Conservation (phyloP, 1,140 invertebrate species). For the Drosophila yakuba region DNA sequence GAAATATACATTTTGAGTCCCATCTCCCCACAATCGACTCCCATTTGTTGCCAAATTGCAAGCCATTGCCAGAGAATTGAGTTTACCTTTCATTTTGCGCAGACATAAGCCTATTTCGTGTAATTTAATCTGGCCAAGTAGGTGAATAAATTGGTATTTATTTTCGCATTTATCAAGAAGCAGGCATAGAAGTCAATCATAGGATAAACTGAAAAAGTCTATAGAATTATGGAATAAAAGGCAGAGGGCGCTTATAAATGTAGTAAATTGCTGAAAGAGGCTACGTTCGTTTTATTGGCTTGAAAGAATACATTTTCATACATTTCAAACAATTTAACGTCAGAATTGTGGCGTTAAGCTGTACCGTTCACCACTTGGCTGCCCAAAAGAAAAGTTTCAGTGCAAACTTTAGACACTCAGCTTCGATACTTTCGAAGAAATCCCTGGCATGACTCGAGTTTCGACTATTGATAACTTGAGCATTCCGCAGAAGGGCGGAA, state of each 20-base stretch:
- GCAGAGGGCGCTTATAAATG: background rate
- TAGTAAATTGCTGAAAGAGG: background rate
- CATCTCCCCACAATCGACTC: background rate
- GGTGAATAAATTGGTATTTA: constrained; percentile 18
- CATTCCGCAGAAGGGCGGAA: constrained; percentile 11
- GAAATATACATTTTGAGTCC: constrained; percentile 2
- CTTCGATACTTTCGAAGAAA: constrained; percentile 34
- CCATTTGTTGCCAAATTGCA: background rate
- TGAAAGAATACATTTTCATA: constrained; percentile 16
- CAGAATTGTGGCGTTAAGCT: background rate
- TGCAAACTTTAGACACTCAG: constrained; percentile 54
- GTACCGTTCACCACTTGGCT: constrained; percentile 17
- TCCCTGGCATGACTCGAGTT: constrained; percentile 26
- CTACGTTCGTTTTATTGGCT: constrained; percentile 24
- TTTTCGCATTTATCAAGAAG: constrained; percentile 1
- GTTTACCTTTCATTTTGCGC: constrained; percentile 17
- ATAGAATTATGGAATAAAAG: constrained; percentile 5
- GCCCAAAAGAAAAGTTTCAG: constrained; percentile 35
- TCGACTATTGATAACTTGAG: constrained; percentile 24
- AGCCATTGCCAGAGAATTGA: constrained; percentile 23
- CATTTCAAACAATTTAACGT: constrained; percentile 11
- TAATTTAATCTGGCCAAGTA: constrained; percentile 31
- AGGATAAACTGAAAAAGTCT: constrained; percentile 1
- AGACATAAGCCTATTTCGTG: constrained; percentile 27
- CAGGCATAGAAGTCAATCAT: constrained; percentile 26